phyloP scores from a whole-genome alignment of 2,888 invertebrate genomes.

The Drosophila anomelani region DNA sequence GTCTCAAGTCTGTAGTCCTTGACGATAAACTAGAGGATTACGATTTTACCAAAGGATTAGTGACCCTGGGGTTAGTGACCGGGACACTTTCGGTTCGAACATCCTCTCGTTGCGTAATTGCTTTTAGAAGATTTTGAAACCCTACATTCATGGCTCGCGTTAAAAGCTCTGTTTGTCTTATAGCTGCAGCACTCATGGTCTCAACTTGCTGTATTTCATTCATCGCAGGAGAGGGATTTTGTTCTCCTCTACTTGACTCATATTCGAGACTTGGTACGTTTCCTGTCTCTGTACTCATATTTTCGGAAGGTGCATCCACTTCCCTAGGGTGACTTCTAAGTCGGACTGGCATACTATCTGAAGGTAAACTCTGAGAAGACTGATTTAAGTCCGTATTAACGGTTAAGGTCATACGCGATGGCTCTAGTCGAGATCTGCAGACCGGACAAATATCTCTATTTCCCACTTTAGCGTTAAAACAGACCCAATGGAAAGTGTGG shows the following conservation, averaged over 20 bases:
- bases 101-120: not conserved
- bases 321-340: not conserved
- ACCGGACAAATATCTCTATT: not conserved
- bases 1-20: not conserved
- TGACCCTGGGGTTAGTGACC: not conserved
- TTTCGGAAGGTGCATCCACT: not conserved
- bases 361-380: not conserved
- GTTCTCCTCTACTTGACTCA: not conserved
- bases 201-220: not conserved
- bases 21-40: not conserved
- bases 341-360: not conserved
- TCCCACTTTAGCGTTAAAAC: conserved; percentile 1
- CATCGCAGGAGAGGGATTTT: not conserved
- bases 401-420: not conserved
- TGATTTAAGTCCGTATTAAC: conserved; percentile 4
- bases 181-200: not conserved
- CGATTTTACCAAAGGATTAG: not conserved
- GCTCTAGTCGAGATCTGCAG: not conserved
- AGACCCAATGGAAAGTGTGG: not conserved
- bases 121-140: not conserved
- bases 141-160: not conserved
- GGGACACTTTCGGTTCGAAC: not conserved
- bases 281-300: not conserved
- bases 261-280: not conserved
- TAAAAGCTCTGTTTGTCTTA: not conserved